These are phyloP conservation scores for Sylvietta virens DNA, from an alignment of 2,113 vertebrate genomes.

Conservation along the genomic window DNA sequence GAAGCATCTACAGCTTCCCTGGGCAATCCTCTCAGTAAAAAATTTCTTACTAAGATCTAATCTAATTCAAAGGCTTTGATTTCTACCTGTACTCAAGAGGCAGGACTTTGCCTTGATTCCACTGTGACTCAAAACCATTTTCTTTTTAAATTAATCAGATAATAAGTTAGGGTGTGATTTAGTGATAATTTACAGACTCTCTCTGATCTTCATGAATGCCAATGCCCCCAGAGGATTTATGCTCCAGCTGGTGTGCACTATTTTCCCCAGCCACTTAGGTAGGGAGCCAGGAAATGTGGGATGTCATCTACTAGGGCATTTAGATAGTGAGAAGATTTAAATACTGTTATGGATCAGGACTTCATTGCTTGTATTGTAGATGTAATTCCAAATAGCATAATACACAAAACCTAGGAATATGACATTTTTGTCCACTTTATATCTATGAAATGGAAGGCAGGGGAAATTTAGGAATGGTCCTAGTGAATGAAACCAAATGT, in stretches of 20 bases:
- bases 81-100: not conserved
- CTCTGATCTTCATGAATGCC: not conserved
- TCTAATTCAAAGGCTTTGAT: not conserved
- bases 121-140: not conserved
- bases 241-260: not conserved
- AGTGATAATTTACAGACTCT: not conserved
- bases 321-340: not conserved
- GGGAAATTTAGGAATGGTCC: not conserved
- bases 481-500: not conserved
- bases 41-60: not conserved
- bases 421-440: not conserved
- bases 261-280: not conserved
- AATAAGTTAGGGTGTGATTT: not conserved
- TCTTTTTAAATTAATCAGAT: not conserved
- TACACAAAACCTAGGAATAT: not conserved
- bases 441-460: not conserved
- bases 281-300: not conserved
- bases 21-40: not conserved
- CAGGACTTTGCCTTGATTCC: not conserved
- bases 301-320: not conserved
- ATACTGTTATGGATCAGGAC: not conserved
- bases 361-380: not conserved
- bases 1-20: not conserved
- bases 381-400: not conserved
- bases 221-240: not conserved